Conservation (phyloP, 2,113 vertebrate genomes). For the Terrapene triunguis region DNA sequence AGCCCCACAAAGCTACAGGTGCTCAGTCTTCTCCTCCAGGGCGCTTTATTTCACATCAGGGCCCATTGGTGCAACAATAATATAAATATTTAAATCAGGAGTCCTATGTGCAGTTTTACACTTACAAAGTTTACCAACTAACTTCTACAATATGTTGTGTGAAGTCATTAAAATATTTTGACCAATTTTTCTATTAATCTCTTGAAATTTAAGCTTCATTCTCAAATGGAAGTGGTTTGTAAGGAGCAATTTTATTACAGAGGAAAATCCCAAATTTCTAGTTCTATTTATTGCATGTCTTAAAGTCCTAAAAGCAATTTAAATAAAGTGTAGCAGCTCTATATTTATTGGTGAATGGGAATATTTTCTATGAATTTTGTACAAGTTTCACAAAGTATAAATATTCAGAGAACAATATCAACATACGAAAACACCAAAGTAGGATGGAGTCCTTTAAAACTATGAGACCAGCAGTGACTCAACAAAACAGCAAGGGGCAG, state of each 20-base stretch:
- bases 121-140: too few relatives aligned
- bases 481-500: too few relatives aligned
- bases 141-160: too few relatives aligned
- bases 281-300: background rate
- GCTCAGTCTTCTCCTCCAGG: background rate
- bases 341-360: background rate
- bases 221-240: background rate
- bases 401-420: background rate
- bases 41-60: background rate
- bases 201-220: background rate
- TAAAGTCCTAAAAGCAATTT: background rate
- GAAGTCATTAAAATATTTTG: too few relatives aligned
- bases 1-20: background rate
- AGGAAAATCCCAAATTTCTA: background rate
- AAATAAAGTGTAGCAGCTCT: background rate
- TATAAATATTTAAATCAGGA: too few relatives aligned
- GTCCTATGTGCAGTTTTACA: too few relatives aligned
- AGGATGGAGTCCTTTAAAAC: background rate
- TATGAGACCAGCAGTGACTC: background rate
- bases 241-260: background rate
- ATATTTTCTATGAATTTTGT: background rate
- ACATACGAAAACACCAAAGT: background rate
- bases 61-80: too few relatives aligned
- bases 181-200: background rate
- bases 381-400: background rate